Base-by-base conservation (phyloP, 1,140 invertebrate genomes). In the Heliconius congener region DNA sequence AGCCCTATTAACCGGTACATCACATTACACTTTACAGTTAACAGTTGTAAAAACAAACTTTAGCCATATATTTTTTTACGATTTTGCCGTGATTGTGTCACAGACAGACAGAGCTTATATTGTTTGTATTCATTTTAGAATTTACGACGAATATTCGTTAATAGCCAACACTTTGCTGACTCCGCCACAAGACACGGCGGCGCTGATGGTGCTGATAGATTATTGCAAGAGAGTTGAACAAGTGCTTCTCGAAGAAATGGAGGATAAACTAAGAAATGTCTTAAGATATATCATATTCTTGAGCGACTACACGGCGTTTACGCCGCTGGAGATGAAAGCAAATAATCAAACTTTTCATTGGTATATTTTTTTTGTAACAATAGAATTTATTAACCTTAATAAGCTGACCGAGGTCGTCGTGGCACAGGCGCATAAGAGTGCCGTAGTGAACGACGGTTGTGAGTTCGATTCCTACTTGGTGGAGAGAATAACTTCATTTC, bases 311-410 rank as follows among this genome's bases (percentile, higher is more conserved):
- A 96, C 96, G 0, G 91, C 95, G 0, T 96, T 99, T 76, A 97
- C 97, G 0, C 96, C 97, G 0, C 94, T 97, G 11, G 97, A 99
- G 93, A 97, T 99, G 80, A 98, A 98, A 89, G 96, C 97, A 16
- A 99, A 98, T 88, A 97, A 97, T 79, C 96, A 97, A 78, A 96
- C 97, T 0, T 98, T 98, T 87, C 96, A 97, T 86, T 99, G 98
- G 98, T 96, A 77, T 19, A 78, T 78, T 55, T 73, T 34, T 42
- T 46, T 57, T 23, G 19, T 57, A n/a, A 9, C 2, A 9, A 23
- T 11, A 23, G 1, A n/a, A 57, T 57, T 57, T n/a, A 57, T n/a
- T n/a, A 9, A 23, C 8, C 3, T 57, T 9, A 57, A 52, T 52
- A 18, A 52, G 13, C 50, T 52, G 50, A 18, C 18, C 16, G 46